phyloP scores from a whole-genome alignment of 2,888 invertebrate species.

The Eubasilissa splendida region DNA sequence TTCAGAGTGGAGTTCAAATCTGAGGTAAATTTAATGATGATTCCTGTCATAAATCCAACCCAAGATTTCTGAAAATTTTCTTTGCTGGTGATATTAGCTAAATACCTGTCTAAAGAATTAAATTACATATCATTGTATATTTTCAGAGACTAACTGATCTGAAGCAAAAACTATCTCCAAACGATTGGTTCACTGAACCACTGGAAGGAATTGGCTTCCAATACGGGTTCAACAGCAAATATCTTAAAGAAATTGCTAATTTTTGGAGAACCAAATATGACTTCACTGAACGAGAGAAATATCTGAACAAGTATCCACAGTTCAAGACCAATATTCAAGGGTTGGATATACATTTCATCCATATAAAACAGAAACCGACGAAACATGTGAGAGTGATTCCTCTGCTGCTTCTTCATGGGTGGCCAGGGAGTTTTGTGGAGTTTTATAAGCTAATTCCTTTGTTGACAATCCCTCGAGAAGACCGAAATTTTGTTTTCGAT shows the following conservation, averaged over 20 bases:
- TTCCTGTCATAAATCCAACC: background rate
- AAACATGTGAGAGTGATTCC: conserved; percentile 73
- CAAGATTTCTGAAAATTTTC: background rate
- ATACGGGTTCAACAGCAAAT: conserved; percentile 75
- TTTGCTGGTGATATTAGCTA: too few relatives aligned
- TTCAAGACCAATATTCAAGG: conserved; percentile 83
- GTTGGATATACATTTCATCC: conserved; percentile 79
- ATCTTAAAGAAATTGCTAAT: conserved; percentile 67
- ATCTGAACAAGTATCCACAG: conserved; percentile 79
- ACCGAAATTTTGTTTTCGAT: conserved; percentile 77
- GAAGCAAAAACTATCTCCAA: conserved; percentile 69
- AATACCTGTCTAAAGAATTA: too few relatives aligned
- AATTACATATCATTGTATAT: background rate
- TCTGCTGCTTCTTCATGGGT: conserved; percentile 84
- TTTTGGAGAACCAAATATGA: conserved; percentile 79
- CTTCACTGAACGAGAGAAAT: conserved; percentile 76
- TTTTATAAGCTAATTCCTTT: conserved; percentile 82
- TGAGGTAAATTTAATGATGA: conserved; percentile 62
- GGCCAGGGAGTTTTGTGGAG: conserved; percentile 86
- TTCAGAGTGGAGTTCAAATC: conserved; percentile 67
- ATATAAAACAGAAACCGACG: conserved; percentile 72
- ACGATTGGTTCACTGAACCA: conserved; percentile 64
- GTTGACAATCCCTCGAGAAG: conserved; percentile 71
- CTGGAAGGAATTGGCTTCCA: conserved; percentile 71
- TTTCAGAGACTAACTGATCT: conserved; percentile 69